phyloP scores from a whole-genome alignment of 30 jellyfish, hydroid and myxozoan species.

The Hydra vulgaris region DNA sequence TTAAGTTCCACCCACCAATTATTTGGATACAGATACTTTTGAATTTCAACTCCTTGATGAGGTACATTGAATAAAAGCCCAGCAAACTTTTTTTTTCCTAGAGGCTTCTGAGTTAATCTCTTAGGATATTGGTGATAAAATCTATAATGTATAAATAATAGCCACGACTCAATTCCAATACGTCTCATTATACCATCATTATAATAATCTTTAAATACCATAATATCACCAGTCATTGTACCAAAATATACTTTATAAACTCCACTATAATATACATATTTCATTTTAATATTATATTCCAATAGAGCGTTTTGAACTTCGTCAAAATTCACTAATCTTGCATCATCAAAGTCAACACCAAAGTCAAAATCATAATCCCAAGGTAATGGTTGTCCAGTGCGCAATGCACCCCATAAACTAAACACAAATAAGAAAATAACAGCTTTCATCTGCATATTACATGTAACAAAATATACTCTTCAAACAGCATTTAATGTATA shows the following conservation, averaged over 20 bases:
- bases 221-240: slow-evolving; percentile 60
- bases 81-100: slow-evolving; percentile 49
- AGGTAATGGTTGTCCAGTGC: slow-evolving; percentile 64
- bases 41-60: slow-evolving; percentile 60
- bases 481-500: no score
- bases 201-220: slow-evolving; percentile 37
- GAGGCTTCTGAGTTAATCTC: slow-evolving; percentile 35
- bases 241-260: slow-evolving; percentile 35
- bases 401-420: slow-evolving; percentile 92
- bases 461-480: no score
- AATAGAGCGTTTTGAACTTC: slow-evolving; percentile 25
- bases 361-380: slow-evolving; percentile 90
- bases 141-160: slow-evolving; percentile 61
- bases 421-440: background rate
- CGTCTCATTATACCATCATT: slow-evolving; percentile 45
- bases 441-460: no score
- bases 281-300: slow-evolving; percentile 29
- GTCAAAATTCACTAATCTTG: slow-evolving; percentile 19
- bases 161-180: slow-evolving; percentile 72
- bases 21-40: slow-evolving; percentile 57
- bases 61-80: slow-evolving; percentile 60
- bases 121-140: slow-evolving; percentile 69
- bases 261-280: slow-evolving; percentile 67
- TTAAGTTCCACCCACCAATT: slow-evolving; percentile 65
- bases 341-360: slow-evolving; percentile 48